These are phyloP conservation scores for Chaetops frenatus DNA, from an alignment of 2,113 vertebrate genomes.

Conservation along the genomic window DNA sequence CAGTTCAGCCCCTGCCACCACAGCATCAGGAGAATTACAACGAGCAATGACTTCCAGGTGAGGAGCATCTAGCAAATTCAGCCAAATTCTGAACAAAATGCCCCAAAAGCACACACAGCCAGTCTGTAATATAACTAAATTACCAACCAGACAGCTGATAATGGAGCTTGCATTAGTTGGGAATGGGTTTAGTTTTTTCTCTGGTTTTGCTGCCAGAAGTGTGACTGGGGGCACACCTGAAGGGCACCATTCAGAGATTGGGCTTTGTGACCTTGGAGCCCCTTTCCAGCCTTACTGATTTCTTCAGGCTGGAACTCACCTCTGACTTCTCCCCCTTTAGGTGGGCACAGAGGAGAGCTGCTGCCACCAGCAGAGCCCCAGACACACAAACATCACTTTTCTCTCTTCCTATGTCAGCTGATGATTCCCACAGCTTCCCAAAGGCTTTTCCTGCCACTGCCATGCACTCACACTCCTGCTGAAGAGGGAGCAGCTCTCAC, in stretches of 20 bases:
- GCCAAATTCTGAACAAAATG: fast-evolving
- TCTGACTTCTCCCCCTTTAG: not conserved
- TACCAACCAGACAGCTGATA: not conserved
- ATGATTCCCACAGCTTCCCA: not conserved
- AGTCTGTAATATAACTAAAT: not conserved
- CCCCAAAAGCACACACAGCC: not conserved
- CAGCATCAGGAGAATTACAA: not conserved
- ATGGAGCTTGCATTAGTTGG: fast-evolving
- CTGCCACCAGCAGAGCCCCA: not conserved
- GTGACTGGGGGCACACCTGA: fast-evolving
- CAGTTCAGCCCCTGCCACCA: not conserved
- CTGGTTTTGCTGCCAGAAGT: not conserved
- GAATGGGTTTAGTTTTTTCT: not conserved
- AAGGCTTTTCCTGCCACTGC: not conserved
- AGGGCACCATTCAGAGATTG: not conserved
- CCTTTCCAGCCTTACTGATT: not conserved
- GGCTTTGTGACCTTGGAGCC: fast-evolving
- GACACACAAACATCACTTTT: not conserved
- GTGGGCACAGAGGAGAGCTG: not conserved
- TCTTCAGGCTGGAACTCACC: not conserved
- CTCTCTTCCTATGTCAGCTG: fast-evolving
- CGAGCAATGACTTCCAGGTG: not conserved
- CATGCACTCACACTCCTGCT: not conserved
- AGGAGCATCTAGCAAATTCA: not conserved
- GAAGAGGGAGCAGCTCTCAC: not conserved